These are phyloP conservation scores for Eciton burchellii DNA, from an alignment of 1,140 invertebrate species.

Conservation along the genomic window DNA sequence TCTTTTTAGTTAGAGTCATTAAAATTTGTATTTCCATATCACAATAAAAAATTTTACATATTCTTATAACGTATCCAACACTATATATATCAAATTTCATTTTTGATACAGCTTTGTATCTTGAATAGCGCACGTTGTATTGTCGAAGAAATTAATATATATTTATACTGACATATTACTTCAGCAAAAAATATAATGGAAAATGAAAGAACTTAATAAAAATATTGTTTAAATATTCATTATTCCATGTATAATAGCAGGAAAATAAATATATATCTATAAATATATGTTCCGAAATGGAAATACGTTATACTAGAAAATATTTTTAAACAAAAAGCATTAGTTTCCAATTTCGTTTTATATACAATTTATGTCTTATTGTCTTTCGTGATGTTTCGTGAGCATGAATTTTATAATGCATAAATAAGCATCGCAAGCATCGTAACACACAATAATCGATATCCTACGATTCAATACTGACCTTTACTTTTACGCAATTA, in stretches of 20 bases:
- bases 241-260: not conserved
- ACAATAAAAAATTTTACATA: not conserved
- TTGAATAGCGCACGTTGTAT: not conserved
- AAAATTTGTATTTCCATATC: not conserved
- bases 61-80: not conserved
- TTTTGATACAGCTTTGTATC: constrained; percentile 17
- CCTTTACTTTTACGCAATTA: constrained; percentile 11
- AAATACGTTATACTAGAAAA: constrained; percentile 26
- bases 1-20: too few relatives aligned
- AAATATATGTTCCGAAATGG: not conserved
- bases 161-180: not conserved
- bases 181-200: not conserved
- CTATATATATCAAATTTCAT: not conserved
- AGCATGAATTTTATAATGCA: not conserved
- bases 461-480: not conserved
- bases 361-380: constrained; percentile 32
- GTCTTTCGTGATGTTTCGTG: constrained; percentile 12
- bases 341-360: constrained; percentile 11
- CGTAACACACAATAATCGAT: not conserved
- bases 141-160: too few relatives aligned
- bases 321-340: constrained; percentile 33
- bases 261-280: constrained; percentile 11
- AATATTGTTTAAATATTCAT: not conserved
- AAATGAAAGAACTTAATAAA: not conserved
- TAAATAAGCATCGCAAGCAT: not conserved